Percentiles rank a stretch among this genome's conserved stretches.
phyloP scores from a whole-genome alignment of 2,888 invertebrate genomes.

The Cynaeus angustus region DNA sequence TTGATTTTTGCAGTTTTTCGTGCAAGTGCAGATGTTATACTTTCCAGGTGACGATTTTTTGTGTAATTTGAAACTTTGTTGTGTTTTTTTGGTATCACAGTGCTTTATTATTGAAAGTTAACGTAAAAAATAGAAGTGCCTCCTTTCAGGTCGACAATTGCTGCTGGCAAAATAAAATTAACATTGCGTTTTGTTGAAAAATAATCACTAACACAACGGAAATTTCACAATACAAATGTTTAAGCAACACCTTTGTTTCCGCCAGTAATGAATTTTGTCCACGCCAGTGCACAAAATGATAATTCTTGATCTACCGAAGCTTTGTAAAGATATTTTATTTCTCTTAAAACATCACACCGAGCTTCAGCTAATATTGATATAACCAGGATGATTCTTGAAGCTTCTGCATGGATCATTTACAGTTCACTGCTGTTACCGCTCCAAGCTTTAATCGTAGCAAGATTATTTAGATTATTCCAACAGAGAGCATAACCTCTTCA shows the following conservation, averaged over 20 bases:
- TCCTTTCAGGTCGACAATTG: no score
- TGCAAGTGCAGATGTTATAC: no score
- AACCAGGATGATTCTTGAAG: slow-evolving; percentile 16
- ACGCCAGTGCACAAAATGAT: slow-evolving; percentile 7
- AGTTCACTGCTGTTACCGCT: slow-evolving; percentile 7
- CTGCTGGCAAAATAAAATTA: no score
- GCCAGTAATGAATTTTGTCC: slow-evolving; percentile 5
- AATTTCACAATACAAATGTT: slow-evolving; percentile 7
- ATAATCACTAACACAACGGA: slow-evolving; percentile 6
- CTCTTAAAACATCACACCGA: background rate
- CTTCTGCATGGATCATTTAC: slow-evolving; percentile 14
- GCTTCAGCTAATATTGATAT: slow-evolving; percentile 21
- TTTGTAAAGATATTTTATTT: slow-evolving; percentile 13
- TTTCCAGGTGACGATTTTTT: no score
- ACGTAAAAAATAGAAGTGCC: no score
- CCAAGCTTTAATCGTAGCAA: background rate
- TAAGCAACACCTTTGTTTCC: slow-evolving; percentile 12
- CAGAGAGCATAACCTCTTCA: background rate
- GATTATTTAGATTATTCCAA: slow-evolving; percentile 20
- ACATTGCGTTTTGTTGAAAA: no score
- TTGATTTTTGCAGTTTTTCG: no score
- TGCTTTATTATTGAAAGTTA: no score
- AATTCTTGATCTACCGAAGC: background rate
- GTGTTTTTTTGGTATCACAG: no score
- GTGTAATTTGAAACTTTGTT: no score